Percentiles rank a stretch among this genome's conserved stretches.
phyloP scores from a whole-genome alignment of 2,888 invertebrate genomes.

The Brenthis daphne region DNA sequence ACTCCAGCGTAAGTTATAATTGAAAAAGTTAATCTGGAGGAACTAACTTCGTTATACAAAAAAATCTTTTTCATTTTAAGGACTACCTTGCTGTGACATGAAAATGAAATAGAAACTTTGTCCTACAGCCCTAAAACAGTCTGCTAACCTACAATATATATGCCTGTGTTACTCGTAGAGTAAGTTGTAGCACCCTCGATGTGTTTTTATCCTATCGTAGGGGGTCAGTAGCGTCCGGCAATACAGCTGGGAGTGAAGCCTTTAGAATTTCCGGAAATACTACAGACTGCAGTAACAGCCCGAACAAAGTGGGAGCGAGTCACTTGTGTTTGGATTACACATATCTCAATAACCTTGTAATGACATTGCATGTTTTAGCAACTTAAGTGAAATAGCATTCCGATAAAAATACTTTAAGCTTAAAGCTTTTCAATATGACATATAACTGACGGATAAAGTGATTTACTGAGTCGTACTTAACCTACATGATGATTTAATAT shows the following conservation, averaged over 20 bases:
- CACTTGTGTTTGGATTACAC: neutral
- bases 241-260: too few relatives aligned
- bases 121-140: too few relatives aligned
- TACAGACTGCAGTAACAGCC: too few relatives aligned
- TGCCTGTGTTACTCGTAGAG: too few relatives aligned
- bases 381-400: conserved; percentile 7
- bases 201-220: too few relatives aligned
- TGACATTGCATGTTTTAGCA: conserved; percentile 13
- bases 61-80: neutral
- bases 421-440: conserved; percentile 16
- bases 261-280: too few relatives aligned
- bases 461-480: conserved; percentile 4
- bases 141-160: too few relatives aligned
- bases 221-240: too few relatives aligned
- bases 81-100: too few relatives aligned
- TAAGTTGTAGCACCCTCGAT: too few relatives aligned
- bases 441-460: conserved; percentile 7
- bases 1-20: conserved; percentile 22
- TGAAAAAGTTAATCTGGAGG: conserved; percentile 21
- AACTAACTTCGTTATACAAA: neutral
- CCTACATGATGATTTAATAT: neutral
- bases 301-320: neutral
- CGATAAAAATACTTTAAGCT: conserved; percentile 17
- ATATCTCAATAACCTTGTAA: conserved; percentile 5
- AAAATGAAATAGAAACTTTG: too few relatives aligned